Evolutionary conservation across 2,888 invertebrate genomes (phyloP), one percentile per base, ranked within the genome.

Genomic region (Pinctada fucata): DNA sequence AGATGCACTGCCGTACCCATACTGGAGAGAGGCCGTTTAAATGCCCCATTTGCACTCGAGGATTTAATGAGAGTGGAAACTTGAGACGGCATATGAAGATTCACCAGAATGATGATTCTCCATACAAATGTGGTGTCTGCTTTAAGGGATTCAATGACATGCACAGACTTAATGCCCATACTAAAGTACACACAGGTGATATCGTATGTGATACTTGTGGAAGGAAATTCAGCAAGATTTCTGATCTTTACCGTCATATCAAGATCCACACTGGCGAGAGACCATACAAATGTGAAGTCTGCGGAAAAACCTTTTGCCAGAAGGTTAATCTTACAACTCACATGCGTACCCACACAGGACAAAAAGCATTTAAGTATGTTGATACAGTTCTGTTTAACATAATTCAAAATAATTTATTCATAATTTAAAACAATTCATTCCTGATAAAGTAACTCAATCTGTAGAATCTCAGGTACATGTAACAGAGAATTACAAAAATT

Each of bases 221-320:
- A n/a, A 69, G 71, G 58, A 75, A 74, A 16, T 80, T 80, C n/a
- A 71, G 78, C 3, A 80, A 80, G 72, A 80, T 80, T 31, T 80
- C 80, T 3, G 80, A 80, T 49, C 49, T 80, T 51, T 80, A 80
- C 71, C 78, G 80, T 47, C 85, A 86, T n/a, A 74, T 80, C 2
- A 73, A 83, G 13, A 84, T 83, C 68, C 85, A 86, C 65, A 76
- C 82, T n/a, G 83, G 79, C 6, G 84, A 83, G 47, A 79, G 81
- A n/a, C 85, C 85, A 2, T 86, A 83, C 72, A 82, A 80, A 71
- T 86, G 85, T 81, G 84, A 86, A 47, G 71, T 84, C 13, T 86
- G 85, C 52, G 78, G 78, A 6, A 82, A 81, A 64, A 81, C 85
- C 0, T 86, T 86, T 75, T 83, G 82, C 65, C 85, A 84, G 74